These are phyloP conservation scores for Oreohelix idahoensis DNA, from an alignment of 1,140 invertebrate genomes.

Conservation along the genomic window DNA sequence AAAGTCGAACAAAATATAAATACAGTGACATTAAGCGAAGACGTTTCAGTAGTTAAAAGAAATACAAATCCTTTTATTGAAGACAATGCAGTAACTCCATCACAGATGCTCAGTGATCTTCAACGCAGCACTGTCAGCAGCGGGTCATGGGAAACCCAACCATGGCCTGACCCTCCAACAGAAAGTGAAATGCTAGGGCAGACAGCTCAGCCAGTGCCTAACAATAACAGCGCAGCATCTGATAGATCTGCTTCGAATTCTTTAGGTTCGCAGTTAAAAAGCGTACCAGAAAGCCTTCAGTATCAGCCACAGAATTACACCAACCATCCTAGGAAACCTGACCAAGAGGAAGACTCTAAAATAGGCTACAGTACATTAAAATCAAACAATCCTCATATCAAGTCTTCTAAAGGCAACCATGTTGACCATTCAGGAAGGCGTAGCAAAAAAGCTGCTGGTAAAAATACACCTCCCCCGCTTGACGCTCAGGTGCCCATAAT, in stretches of 20 bases:
- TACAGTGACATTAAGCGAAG: background rate
- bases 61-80: conserved; percentile 38
- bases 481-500: conserved; percentile 25
- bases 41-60: background rate
- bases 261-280: background rate
- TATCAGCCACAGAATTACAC: conserved; percentile 34
- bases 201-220: background rate
- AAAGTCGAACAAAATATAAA: background rate
- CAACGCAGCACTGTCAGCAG: background rate
- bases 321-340: conserved; percentile 16
- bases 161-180: conserved; percentile 35
- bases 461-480: background rate
- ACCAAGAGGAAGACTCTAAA: background rate
- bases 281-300: conserved; percentile 34
- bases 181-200: conserved; percentile 17
- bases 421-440: background rate
- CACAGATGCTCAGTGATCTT: background rate
- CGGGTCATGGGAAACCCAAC: conserved; percentile 31
- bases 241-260: background rate
- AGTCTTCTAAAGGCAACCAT: background rate
- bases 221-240: background rate
- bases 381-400: background rate
- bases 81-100: background rate
- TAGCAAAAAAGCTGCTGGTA: background rate
- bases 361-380: background rate